Conservation (phyloP, 1,140 invertebrate genomes). For the Diorhabda sublineata region DNA sequence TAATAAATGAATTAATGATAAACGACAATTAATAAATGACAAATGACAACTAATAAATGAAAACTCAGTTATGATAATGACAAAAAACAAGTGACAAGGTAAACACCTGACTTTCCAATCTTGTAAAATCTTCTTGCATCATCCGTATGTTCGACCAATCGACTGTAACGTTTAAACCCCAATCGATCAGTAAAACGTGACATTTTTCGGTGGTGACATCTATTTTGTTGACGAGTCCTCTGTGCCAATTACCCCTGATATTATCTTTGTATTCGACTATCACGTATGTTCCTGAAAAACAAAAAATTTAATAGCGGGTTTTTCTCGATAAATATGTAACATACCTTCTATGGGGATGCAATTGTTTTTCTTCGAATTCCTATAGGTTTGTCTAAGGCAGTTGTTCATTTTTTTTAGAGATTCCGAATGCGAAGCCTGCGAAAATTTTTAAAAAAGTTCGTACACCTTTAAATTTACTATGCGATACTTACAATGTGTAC, state of each 20-base stretch:
- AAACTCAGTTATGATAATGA: no score
- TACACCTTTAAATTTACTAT: not conserved
- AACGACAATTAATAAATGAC: no score
- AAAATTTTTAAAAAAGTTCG: slow-evolving; percentile 4
- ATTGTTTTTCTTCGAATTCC: not conserved
- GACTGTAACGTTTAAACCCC: slow-evolving; percentile 27
- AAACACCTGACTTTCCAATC: slow-evolving; percentile 28
- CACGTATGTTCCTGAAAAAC: slow-evolving; percentile 27
- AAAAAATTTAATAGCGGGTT: not conserved
- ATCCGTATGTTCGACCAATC: slow-evolving; percentile 18
- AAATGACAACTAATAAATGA: no score
- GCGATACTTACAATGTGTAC: slow-evolving; percentile 28
- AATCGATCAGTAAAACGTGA: slow-evolving; percentile 31
- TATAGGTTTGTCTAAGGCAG: slow-evolving; percentile 20
- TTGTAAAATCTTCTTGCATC: slow-evolving; percentile 25
- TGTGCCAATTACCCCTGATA: slow-evolving; percentile 26
- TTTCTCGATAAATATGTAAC: not conserved
- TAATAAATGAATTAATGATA: no score
- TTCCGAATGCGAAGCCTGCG: slow-evolving; percentile 20
- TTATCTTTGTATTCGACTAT: slow-evolving; percentile 26
- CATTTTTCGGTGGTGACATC: slow-evolving; percentile 23
- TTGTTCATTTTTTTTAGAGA: slow-evolving; percentile 20
- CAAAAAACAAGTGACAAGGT: no score
- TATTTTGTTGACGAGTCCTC: slow-evolving; percentile 27
- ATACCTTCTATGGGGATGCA: slow-evolving; percentile 28